phyloP scores from a whole-genome alignment of 2,888 invertebrate species.

The Mechanitis messenoides region DNA sequence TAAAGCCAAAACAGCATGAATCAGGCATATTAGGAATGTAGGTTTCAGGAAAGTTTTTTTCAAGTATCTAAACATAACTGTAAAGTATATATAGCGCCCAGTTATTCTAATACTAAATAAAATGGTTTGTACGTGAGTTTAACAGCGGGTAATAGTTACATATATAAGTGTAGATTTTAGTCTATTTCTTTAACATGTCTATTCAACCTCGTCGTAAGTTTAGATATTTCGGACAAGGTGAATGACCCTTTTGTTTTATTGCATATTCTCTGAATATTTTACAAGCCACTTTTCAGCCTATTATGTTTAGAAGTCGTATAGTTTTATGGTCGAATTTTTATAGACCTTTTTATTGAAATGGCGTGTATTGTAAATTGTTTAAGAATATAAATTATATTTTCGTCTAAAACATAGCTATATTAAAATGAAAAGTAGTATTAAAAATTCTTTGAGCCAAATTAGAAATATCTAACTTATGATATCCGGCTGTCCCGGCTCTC shows the following conservation, averaged over 20 bases:
- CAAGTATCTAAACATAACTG: too few relatives aligned
- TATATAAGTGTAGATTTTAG: not conserved
- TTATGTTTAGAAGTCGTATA: conserved; percentile 22
- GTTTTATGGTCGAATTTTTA: conserved; percentile 24
- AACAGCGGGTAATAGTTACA: not conserved
- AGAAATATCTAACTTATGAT: too few relatives aligned
- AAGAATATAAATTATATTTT: not conserved
- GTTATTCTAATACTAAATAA: too few relatives aligned
- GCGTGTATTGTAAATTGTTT: conserved; percentile 19
- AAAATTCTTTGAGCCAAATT: too few relatives aligned
- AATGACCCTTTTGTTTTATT: conserved; percentile 8
- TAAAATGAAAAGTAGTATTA: not conserved
- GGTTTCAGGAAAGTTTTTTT: too few relatives aligned
- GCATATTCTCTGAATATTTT: conserved; percentile 8
- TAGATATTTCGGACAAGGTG: conserved; percentile 10
- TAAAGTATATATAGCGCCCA: too few relatives aligned
- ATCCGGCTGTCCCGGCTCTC: too few relatives aligned
- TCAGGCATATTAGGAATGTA: too few relatives aligned
- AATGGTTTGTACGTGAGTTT: too few relatives aligned
- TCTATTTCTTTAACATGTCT: not conserved
- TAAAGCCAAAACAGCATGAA: too few relatives aligned
- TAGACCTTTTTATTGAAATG: conserved; percentile 12
- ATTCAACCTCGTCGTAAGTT: not conserved
- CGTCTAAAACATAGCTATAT: conserved; percentile 4
- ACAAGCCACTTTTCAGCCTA: conserved; percentile 12